Evolutionary conservation across 2,888 invertebrate genomes (phyloP).

Genomic region (Eristalinus aeneus): DNA sequence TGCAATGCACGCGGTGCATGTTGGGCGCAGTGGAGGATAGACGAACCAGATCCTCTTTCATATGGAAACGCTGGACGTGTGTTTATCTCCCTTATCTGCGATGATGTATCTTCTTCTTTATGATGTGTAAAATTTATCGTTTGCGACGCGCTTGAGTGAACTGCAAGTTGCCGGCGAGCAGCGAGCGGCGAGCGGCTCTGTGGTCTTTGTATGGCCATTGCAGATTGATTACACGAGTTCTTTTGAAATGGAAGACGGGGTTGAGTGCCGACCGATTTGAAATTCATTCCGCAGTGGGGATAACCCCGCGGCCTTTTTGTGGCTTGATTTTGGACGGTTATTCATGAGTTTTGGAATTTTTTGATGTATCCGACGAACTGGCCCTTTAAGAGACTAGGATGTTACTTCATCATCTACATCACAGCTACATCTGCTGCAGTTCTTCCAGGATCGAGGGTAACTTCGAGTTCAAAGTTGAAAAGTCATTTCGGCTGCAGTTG

Average conservation of each 20-base stretch:
- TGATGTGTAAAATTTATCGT: slow-evolving; percentile 68
- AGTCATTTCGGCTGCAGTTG: no score
- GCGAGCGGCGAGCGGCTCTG: not conserved
- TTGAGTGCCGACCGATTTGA: not conserved
- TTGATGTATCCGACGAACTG: no score
- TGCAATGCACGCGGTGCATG: slow-evolving; percentile 33
- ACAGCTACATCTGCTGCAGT: no score
- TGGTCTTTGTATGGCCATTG: not conserved
- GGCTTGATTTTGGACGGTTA: not conserved
- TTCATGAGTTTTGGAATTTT: no score
- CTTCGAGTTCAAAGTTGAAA: no score
- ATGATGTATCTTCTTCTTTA: slow-evolving; percentile 62
- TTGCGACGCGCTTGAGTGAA: slow-evolving; percentile 54
- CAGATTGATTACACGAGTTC: not conserved
- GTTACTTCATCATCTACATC: no score
- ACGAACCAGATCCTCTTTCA: slow-evolving; percentile 63
- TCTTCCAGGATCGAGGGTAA: no score
- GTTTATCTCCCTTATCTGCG: slow-evolving; percentile 51
- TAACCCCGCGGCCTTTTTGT: not conserved
- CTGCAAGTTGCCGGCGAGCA: not conserved
- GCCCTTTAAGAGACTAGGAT: no score
- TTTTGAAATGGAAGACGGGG: not conserved
- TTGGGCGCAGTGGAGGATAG: not conserved
- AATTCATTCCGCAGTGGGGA: not conserved
- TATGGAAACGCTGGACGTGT: slow-evolving; percentile 58